A percentile compares a stretch with the other conserved stretches of the same genome.
These are phyloP conservation scores for Amphimallon solstitiale DNA, from an alignment of 2,888 invertebrate species.

Conservation along the genomic window DNA sequence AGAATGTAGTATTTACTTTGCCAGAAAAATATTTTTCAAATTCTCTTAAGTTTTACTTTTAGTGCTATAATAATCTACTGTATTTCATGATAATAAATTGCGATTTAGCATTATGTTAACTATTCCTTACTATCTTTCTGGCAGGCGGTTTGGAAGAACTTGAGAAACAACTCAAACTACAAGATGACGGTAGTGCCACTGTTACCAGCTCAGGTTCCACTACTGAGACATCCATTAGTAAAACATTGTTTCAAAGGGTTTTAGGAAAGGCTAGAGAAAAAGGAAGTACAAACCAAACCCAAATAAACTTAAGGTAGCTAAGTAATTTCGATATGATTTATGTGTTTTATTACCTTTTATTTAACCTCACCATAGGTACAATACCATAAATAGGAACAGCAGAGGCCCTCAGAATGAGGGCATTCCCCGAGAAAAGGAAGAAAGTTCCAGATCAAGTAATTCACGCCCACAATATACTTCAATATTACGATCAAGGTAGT, in stretches of 20 bases:
- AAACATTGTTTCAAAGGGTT: conserved; percentile 81
- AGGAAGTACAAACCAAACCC: conserved; percentile 20
- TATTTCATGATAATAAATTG: no score
- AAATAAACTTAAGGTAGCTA: conserved; percentile 6
- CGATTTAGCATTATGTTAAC: no score
- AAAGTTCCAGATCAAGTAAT: conserved; percentile 59
- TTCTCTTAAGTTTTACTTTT: no score
- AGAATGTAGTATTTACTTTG: no score
- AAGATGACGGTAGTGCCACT: conserved; percentile 64
- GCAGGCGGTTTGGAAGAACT: conserved; percentile 86
- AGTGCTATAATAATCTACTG: no score
- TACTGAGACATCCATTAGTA: conserved; percentile 76
- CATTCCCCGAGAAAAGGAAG: conserved; percentile 50
- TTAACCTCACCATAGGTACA: conserved; percentile 35
- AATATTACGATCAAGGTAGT: conserved; percentile 56
- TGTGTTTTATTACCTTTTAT: neutral
- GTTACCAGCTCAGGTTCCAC: conserved; percentile 63
- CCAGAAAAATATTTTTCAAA: no score
- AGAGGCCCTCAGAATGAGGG: conserved; percentile 70
- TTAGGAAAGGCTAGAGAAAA: conserved; percentile 62
- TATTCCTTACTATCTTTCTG: no score
- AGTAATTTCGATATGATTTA: neutral
- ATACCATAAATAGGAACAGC: conserved; percentile 68
- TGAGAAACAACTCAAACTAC: conserved; percentile 78
- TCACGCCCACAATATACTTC: conserved; percentile 63